These are phyloP conservation scores for Ernsta delagoae DNA, from an alignment of 2,888 invertebrate genomes.

Conservation along the genomic window DNA sequence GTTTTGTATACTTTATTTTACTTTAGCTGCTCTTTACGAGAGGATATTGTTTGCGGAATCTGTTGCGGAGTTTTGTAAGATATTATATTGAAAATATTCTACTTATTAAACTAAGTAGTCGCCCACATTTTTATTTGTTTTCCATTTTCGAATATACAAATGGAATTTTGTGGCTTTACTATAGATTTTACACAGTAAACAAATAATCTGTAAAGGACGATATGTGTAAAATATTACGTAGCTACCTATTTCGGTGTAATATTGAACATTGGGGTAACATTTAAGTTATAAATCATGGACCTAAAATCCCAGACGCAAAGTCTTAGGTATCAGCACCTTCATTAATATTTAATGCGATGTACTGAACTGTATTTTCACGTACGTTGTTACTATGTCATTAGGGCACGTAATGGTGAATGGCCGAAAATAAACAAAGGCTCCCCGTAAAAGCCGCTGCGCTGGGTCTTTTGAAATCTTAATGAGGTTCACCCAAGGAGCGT, in stretches of 20 bases:
- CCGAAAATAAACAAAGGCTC: conserved; percentile 28
- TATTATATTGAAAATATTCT: conserved; percentile 43
- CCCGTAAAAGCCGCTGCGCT: conserved; percentile 26
- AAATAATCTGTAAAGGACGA: too few relatives aligned
- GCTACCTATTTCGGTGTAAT: too few relatives aligned
- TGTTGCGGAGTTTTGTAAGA: conserved; percentile 38
- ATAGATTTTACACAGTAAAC: too few relatives aligned
- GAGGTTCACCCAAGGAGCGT: conserved; percentile 17
- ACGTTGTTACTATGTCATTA: conserved; percentile 18
- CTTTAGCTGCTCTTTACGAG: conserved; percentile 26
- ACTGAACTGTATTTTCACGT: neutral
- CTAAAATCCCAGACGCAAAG: neutral
- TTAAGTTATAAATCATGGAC: neutral
- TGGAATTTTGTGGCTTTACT: neutral
- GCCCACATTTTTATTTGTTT: neutral
- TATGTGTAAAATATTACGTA: too few relatives aligned
- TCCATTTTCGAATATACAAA: neutral
- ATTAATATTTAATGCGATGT: conserved; percentile 11
- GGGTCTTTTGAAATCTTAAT: conserved; percentile 31
- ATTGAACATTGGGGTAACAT: too few relatives aligned
- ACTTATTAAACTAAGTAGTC: conserved; percentile 48
- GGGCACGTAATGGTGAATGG: conserved; percentile 16
- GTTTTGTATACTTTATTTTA: conserved; percentile 42
- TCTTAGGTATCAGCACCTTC: neutral
- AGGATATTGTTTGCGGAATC: conserved; percentile 41